Base-by-base conservation (phyloP, 2,888 invertebrate genomes). In the Agrochola lychnidis region DNA sequence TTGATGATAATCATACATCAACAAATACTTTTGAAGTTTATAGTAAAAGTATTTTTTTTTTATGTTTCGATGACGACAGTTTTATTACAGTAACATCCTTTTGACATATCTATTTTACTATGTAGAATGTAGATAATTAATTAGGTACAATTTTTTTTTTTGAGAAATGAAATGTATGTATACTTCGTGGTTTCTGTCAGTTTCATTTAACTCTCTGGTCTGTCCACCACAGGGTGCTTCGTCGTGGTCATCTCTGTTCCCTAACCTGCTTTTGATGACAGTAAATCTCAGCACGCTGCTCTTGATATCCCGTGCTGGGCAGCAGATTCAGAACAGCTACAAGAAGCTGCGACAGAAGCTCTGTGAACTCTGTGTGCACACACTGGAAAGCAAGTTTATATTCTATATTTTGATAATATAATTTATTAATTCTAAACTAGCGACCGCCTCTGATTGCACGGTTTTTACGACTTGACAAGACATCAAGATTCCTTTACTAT, bases 281-380 rank as follows among this genome's bases (percentile, higher is more conserved):
- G 76, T 87, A 25, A 89, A 88, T 63, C 56, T 92, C 6, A 40
- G 81, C 0, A 86, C 89, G 0, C 76, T 92, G 22, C 79, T 78
- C 53, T 30, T 90, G 51, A 48, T 92, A 48, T 90, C 91, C 0
- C 67, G 74, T n/a, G 89, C 87, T 1, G 92, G 91, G 0, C 92
- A 93, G 74, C 70, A 76, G 4, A 86, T 89, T 30, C 88, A 89
- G 30, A 90, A 90, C 70, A 90, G 81, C 53, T 88, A 87, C 0
- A 71, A 77, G 0, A 66, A 64, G 5, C 72, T 94, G 12, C 86
- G 81, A 42, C 84, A 86, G 36, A 89, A 85, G 56, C 82, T 93
- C 19, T 87, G 88, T 10, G 87, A 85, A 53, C 86, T 92, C 4
- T 86, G 89, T 4, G 64, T 91, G 1, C 73, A 88, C 72, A 84